These are phyloP conservation scores for Hippopotamus amphibius DNA, from an alignment of 2,113 vertebrate genomes.

Conservation along the genomic window DNA sequence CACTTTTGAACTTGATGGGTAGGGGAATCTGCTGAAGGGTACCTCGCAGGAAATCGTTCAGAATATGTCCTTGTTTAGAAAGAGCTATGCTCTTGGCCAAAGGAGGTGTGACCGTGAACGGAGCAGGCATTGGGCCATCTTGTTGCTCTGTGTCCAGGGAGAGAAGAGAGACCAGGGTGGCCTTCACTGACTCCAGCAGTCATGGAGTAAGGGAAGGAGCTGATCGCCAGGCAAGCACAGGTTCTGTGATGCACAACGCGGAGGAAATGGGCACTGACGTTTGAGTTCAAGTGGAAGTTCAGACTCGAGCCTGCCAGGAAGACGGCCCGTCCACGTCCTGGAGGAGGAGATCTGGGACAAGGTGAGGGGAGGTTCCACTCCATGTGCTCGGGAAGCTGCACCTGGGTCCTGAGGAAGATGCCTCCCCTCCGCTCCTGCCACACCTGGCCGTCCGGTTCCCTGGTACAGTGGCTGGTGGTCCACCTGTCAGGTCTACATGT, in stretches of 20 bases:
- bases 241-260: fast-evolving
- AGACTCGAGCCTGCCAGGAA: not conserved
- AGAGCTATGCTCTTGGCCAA: not conserved
- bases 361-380: no score
- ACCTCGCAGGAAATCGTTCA: not conserved
- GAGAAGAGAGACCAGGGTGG: not conserved
- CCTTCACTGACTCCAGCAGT: no score
- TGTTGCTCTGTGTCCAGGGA: fast-evolving
- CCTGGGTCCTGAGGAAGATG: not conserved
- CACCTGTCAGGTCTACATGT: not conserved
- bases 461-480: not conserved
- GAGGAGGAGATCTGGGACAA: not conserved
- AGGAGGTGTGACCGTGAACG: fast-evolving
- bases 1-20: not conserved
- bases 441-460: not conserved
- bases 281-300: not conserved
- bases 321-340: not conserved
- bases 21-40: not conserved
- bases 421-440: not conserved
- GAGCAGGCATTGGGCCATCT: fast-evolving
- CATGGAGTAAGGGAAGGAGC: no score
- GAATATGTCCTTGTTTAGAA: no score
- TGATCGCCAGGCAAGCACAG: not conserved
- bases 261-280: not conserved
- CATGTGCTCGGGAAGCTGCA: not conserved